phyloP scores from a whole-genome alignment of 2,888 invertebrate genomes.

The Ypsolopha scabrella region DNA sequence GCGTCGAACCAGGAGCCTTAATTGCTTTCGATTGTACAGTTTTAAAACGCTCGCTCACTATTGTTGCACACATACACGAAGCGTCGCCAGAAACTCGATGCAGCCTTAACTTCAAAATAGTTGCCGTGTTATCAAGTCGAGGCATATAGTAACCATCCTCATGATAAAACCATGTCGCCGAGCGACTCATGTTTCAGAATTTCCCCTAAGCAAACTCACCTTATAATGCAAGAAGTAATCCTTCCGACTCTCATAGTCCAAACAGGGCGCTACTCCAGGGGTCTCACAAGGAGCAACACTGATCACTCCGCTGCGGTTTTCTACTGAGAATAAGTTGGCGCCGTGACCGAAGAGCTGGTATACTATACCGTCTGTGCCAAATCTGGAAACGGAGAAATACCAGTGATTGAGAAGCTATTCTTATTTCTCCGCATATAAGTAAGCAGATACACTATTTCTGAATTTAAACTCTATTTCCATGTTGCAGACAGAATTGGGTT shows the following conservation, averaged over 20 bases:
- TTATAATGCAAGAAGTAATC: constrained; percentile 88
- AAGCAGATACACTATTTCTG: no score
- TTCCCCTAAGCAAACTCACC: constrained; percentile 57
- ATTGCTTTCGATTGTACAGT: no score
- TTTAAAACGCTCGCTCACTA: no score
- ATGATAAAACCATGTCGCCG: no score
- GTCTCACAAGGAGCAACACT: constrained; percentile 81
- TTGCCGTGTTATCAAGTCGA: no score
- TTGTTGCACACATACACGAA: no score
- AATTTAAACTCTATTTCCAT: no score
- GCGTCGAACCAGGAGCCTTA: no score
- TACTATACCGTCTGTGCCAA: constrained; percentile 85
- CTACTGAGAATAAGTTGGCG: constrained; percentile 83
- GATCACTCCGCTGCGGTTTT: constrained; percentile 84
- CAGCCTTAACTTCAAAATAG: no score
- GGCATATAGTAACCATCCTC: no score
- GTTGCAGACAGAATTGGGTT: no score
- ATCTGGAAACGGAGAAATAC: constrained; percentile 36
- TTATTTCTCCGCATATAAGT: not conserved
- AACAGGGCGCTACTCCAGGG: constrained; percentile 77
- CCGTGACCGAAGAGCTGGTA: constrained; percentile 88
- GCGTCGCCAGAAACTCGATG: no score
- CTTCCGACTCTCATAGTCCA: constrained; percentile 86
- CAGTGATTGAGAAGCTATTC: not conserved
- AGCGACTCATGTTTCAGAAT: not conserved